Evolutionary conservation across 2,113 vertebrate genomes (phyloP), one percentile per base, ranked within the genome.

Genomic region (Ageneiosus marmoratus): DNA sequence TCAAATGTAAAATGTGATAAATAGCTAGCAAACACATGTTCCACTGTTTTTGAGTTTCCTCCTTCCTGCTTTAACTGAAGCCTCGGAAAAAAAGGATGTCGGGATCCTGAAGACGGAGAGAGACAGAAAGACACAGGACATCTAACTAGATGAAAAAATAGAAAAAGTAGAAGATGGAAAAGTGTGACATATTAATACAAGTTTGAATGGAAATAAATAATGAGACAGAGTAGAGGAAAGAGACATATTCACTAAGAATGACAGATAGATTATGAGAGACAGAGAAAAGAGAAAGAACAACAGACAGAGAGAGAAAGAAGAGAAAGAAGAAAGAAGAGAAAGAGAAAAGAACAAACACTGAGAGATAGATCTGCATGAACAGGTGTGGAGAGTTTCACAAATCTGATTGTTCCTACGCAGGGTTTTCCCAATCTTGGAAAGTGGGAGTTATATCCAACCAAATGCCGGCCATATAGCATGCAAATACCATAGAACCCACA

Each of bases 31-130:
- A 15, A 32, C 46, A 32, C 72, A 74, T 16, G 8, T 10, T 82
- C 41, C 48, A 29, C 24, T 29, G n/a, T 4, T 16, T 48, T 5
- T 1, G 62, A 55, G 24, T 41, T 53, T 83, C 77, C 34, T 41
- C 27, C 44, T 2, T 37, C 34, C 32, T 63, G 22, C 3, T 92
- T 90, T 93, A 95, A 92, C 88, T 92, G 94, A 94, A 95, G 88
- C 94, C 94, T 75, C 94, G 91, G 90, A 95, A 93, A 89, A 94
- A 89, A 90, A 94, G 85, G 90, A 95, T 91, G 86, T 89, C 88
- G 34, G 91, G 89, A 86, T 93, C 94, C 94, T 95, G 91, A 60
- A 75, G 58, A 50, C 22, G 51, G 46, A 55, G 80, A 83, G 5
- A 76, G 63, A 84, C 10, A 83, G 27, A 81, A 41, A 15, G 34